Evolutionary conservation across 2,888 invertebrate genomes (phyloP), one percentile per base, ranked within the genome.

Genomic region (Adelphocoris suturalis): DNA sequence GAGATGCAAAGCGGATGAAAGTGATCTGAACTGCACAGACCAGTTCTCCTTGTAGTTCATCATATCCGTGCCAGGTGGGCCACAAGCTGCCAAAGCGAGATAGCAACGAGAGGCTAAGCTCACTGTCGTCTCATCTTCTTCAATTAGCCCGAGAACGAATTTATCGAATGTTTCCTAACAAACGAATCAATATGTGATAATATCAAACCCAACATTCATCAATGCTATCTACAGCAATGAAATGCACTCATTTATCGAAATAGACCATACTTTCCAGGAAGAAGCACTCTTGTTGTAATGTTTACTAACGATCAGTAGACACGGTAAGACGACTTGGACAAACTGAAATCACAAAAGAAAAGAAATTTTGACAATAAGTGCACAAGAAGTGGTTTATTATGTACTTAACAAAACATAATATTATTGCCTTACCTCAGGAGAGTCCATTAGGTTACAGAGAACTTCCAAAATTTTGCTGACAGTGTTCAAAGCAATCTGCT

Each of bases 381-480:
- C 1, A 11, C 5, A 16, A 11, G 2, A 16, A 52, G 52, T 12
- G 12, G 12, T 52, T 7, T 7, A 11, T 7, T 14, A 11, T 5
- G 52, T 52, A 16, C 12, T 52, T 16, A 7, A 52, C 52, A 7
- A 52, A 12, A 2, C 0, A 52, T 3, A 2, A 7, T 7, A 1
- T 75, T 4, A 9, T 27, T 76, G 19, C 11, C 81, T 28, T 68
- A 90, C 90, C 88, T 89, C 76, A 7, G 57, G 57, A 14, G 48
- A 68, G 28, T 48, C 76, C 52, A 85, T 89, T 16, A 80, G 52
- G 47, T 89, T 87, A 23, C 57, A 52, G 27, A 90, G 46, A 27
- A 75, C 48, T 68, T 90, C 90, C 9, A 89, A 85, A 80, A 89
- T 75, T 82, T 90, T 90, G 37, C 75, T 80, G 0, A 90, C 81